Conservation (phyloP, 2,888 invertebrate species). For the Nowickia ferox region DNA sequence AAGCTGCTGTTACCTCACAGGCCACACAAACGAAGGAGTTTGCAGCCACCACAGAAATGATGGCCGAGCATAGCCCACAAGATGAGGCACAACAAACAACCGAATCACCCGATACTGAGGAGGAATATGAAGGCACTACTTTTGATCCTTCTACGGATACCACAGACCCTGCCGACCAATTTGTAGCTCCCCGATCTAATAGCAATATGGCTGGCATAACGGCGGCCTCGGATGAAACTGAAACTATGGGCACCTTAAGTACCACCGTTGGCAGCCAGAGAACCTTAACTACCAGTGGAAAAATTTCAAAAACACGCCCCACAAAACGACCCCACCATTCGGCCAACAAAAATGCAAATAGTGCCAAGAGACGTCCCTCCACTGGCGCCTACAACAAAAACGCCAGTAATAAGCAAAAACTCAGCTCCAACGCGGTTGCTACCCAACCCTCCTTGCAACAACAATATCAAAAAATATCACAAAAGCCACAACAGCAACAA, state of each 20-base stretch:
- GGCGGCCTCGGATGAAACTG: constrained; percentile 78
- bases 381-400: constrained; percentile 74
- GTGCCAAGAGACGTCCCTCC: constrained; percentile 76
- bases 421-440: constrained; percentile 70
- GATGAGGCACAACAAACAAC: constrained; percentile 56
- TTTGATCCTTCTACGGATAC: constrained; percentile 77
- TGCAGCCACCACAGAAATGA: constrained; percentile 78
- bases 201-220: constrained; percentile 80
- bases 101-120: constrained; percentile 56
- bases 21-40: constrained; percentile 76
- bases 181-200: constrained; percentile 81
- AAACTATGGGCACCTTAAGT: constrained; percentile 72
- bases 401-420: constrained; percentile 73
- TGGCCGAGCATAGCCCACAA: constrained; percentile 61
- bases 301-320: constrained; percentile 77
- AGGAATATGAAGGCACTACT: constrained; percentile 74
- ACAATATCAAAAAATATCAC: constrained; percentile 72
- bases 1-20: constrained; percentile 76
- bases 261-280: constrained; percentile 79
- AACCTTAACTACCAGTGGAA: constrained; percentile 79
- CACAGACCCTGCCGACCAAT: constrained; percentile 80
- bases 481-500: constrained; percentile 75
- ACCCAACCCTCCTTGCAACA: constrained; percentile 73
- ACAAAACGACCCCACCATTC: constrained; percentile 77
- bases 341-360: constrained; percentile 72